Base-by-base conservation (phyloP, 2,888 invertebrate genomes). In the Meteorus cinctellus region DNA sequence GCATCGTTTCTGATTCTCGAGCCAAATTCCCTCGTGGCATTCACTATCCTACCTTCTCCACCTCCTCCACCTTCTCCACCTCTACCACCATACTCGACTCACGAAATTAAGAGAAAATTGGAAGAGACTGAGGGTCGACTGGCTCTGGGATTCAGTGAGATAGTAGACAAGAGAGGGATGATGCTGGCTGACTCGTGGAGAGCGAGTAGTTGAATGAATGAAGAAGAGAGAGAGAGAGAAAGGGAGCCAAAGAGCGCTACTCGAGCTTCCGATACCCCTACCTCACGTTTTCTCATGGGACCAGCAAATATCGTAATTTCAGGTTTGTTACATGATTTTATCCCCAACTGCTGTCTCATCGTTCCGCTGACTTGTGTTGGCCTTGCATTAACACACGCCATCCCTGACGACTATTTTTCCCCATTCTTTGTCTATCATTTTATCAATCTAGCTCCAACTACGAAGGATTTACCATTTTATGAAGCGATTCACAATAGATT, bases 31-130 rank as follows among this genome's bases (percentile, higher is more conserved):
- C 81, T 55, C 77, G 81, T 72, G 81, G 79, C 78, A 81, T 19
- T 65, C 79, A 79, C 81, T 78, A 31, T 82, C 85, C 83, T 86
- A 88, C 74, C 14, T 24, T 24, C 1, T n/a, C 85, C 84, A 84
- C 86, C 82, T 85, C 24, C 27, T 31, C 24, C 29, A 51, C 36
- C 24, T 24, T 24, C 24, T n/a, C 85, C 84, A 84, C 86, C 82
- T 85, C 24, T 45, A 48, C 24, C 29, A 51, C 36, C 24, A 27
- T 68, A 27, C 68, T 29, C 24, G 45, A 77, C 73, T 62, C 75
- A 84, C 85, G 87, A 89, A 91, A 91, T 90, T 90, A 90, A 90
- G 89, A 89, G 90, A 90, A 91, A 91, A 91, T 91, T 91, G 91
- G 90, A 90, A 90, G 82, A 83, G 84, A 82, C 83, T 79, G 71